A percentile compares a stretch with the other conserved stretches of the same genome.
Conservation (phyloP, 2,113 vertebrate genomes). For the Microtus montanus region DNA sequence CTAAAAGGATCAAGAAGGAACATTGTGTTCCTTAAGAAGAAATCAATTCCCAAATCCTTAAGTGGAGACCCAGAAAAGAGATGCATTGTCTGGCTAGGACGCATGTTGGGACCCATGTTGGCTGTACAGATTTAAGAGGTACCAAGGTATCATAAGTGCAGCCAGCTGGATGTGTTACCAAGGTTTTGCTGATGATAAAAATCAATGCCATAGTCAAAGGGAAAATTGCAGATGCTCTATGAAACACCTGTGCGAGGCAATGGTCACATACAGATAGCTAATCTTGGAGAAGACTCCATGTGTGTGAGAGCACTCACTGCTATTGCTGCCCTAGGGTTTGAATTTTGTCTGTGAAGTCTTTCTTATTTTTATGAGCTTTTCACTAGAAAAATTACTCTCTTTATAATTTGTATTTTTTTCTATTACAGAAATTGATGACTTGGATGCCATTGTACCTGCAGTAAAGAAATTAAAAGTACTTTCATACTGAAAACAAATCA, state of each 20-base stretch:
- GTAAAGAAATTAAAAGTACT: slow-evolving; percentile 86
- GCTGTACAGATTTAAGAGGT: not conserved
- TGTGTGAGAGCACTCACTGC: not conserved
- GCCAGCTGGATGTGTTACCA: not conserved
- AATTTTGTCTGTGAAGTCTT: slow-evolving; percentile 6
- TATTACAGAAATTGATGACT: slow-evolving; percentile 88
- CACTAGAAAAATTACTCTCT: not conserved
- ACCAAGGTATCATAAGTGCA: not conserved
- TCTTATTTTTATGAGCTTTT: slow-evolving; percentile 46
- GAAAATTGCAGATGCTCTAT: not conserved
- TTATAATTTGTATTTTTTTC: slow-evolving; percentile 57
- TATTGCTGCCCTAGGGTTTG: not conserved
- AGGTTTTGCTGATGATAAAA: not conserved
- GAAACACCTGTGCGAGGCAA: not conserved
- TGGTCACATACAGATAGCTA: not conserved
- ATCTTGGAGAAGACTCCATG: not conserved
- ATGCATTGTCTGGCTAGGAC: not conserved
- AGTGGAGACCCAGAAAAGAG: not conserved
- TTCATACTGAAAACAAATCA: slow-evolving; percentile 76
- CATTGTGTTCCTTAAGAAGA: not conserved
- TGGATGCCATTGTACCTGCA: slow-evolving; percentile 91
- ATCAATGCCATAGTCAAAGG: not conserved
- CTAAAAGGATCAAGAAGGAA: not conserved
- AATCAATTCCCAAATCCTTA: not conserved
- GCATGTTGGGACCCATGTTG: not conserved